Evolutionary conservation across 2,888 invertebrate genomes (phyloP).

Genomic region (Phalangium opilio): DNA sequence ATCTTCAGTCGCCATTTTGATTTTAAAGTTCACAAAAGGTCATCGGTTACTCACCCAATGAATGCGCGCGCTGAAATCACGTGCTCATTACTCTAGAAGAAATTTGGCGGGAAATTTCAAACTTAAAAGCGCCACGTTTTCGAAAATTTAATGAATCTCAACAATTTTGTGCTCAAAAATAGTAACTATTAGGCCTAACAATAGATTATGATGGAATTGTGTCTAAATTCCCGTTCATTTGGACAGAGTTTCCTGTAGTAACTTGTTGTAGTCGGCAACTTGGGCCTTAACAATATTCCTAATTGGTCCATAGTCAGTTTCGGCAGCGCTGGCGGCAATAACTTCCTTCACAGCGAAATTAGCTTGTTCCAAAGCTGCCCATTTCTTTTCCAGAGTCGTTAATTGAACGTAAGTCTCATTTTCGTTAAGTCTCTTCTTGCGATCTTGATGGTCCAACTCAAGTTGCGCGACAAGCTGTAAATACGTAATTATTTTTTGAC

Average conservation of each 20-base stretch:
- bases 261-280: conserved; percentile 41
- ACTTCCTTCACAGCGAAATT: conserved; percentile 51
- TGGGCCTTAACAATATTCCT: conserved; percentile 43
- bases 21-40: too few species aligned
- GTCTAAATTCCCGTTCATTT: background rate
- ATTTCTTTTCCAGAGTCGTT: conserved; percentile 50
- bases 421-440: conserved; percentile 45
- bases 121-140: too few species aligned
- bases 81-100: too few species aligned
- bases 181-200: too few species aligned
- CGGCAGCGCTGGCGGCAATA: conserved; percentile 47
- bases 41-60: too few species aligned
- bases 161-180: too few species aligned
- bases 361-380: conserved; percentile 49
- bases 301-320: conserved; percentile 48
- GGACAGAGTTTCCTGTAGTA: conserved; percentile 34
- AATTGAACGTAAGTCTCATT: conserved; percentile 55
- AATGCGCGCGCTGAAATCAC: too few species aligned
- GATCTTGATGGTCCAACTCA: conserved; percentile 27
- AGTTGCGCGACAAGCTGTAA: conserved; percentile 25
- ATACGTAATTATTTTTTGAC: background rate
- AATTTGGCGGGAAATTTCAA: too few species aligned
- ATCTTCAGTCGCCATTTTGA: too few species aligned
- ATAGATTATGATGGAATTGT: too few species aligned
- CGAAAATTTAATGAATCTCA: too few species aligned